These are phyloP conservation scores for Azemiops feae DNA, from an alignment of 2,113 vertebrate genomes.

Conservation along the genomic window DNA sequence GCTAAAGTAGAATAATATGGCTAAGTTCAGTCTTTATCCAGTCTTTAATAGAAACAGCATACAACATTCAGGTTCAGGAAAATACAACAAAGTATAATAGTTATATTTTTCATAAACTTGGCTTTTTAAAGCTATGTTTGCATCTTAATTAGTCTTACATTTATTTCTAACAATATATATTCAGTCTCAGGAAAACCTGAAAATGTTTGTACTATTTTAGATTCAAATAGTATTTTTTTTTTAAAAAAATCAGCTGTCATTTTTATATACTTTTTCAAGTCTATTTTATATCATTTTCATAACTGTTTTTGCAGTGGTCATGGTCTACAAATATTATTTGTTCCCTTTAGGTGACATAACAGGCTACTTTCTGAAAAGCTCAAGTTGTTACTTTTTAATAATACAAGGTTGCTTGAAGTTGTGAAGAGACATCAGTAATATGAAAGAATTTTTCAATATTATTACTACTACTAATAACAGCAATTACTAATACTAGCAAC, in stretches of 20 bases:
- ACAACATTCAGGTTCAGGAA: constrained; percentile 14
- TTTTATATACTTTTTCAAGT: background rate
- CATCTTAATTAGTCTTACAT: background rate
- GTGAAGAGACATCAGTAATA: background rate
- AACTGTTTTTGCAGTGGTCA: background rate
- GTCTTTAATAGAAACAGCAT: constrained; percentile 40
- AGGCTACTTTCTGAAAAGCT: background rate
- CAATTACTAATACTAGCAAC: background rate
- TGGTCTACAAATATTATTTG: constrained; percentile 8
- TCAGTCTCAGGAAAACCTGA: fast-evolving
- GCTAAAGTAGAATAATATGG: constrained; percentile 60
- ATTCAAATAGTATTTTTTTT: background rate
- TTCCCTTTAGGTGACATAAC: background rate
- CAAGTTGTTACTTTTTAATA: background rate
- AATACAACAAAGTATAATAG: background rate
- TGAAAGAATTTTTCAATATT: background rate
- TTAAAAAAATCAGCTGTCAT: background rate
- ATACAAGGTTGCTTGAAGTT: background rate
- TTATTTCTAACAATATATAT: background rate
- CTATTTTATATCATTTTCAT: constrained; percentile 22
- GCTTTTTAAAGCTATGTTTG: background rate
- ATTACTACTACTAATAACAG: background rate
- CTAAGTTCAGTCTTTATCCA: constrained; percentile 58
- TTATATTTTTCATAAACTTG: constrained; percentile 32
- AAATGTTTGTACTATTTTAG: background rate